Evolutionary conservation across 2,113 vertebrate species (phyloP).

Genomic region (Hassar affinis): DNA sequence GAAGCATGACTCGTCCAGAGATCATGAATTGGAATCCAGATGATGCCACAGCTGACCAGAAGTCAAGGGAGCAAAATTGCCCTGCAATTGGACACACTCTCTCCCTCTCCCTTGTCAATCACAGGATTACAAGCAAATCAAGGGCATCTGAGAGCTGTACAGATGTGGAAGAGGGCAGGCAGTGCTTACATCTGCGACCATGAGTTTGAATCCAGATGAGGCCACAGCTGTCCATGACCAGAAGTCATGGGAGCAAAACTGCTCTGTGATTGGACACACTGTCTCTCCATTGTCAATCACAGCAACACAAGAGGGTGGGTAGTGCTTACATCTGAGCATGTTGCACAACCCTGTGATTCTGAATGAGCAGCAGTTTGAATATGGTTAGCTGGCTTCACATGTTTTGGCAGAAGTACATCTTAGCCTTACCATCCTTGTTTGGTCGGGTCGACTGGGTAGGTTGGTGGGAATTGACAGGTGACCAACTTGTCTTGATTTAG

Average conservation of each 20-base stretch:
- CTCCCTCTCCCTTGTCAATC: not conserved
- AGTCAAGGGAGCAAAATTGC: not conserved
- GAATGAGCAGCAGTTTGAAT: not conserved
- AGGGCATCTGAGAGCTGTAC: not conserved
- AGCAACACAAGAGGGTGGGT: too few species aligned
- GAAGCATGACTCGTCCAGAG: not conserved
- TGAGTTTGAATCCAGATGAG: too few species aligned
- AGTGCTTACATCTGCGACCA: not conserved
- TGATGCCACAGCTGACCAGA: not conserved
- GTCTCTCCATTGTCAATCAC: too few species aligned
- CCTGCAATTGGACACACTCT: not conserved
- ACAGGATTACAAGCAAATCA: not conserved
- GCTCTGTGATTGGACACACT: too few species aligned
- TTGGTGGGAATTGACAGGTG: not conserved
- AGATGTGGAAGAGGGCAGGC: not conserved
- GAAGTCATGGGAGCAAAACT: too few species aligned
- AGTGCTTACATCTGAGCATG: not conserved
- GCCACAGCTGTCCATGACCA: too few species aligned
- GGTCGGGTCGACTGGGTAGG: not conserved
- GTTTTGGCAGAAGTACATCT: not conserved
- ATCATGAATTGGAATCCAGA: not conserved
- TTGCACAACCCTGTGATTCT: not conserved
- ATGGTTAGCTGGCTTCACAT: not conserved
- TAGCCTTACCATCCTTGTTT: not conserved
- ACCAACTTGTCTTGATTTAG: not conserved